Evolutionary conservation across 2,888 invertebrate genomes (phyloP).

Genomic region (Cephus pygmeus): DNA sequence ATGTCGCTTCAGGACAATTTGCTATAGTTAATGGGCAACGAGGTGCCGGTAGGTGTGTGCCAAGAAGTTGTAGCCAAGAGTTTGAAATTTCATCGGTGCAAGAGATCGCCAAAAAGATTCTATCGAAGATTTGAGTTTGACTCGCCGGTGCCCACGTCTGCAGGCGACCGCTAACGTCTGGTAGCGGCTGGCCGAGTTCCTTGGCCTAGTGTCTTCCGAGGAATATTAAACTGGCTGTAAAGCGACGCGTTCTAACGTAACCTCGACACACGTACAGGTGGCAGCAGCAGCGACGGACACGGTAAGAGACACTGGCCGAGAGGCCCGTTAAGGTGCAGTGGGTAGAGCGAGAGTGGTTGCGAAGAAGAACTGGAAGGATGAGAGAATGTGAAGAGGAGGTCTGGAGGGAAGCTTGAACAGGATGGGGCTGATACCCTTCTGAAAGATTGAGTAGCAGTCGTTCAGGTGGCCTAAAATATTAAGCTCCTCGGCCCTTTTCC

Average conservation of each 20-base stretch:
- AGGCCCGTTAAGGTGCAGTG: slow-evolving; percentile 1
- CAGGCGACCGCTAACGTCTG: too few relatives aligned
- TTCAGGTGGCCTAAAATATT: slow-evolving; percentile 39
- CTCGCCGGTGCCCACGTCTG: too few relatives aligned
- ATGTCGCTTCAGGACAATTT: too few relatives aligned
- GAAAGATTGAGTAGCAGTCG: slow-evolving; percentile 30
- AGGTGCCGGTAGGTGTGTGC: not conserved
- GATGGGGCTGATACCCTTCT: slow-evolving; percentile 21
- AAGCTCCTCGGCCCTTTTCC: slow-evolving; percentile 27
- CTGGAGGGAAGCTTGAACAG: slow-evolving; percentile 6
- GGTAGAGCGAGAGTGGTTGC: slow-evolving; percentile 9
- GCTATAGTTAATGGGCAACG: not conserved
- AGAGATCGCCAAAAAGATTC: too few relatives aligned
- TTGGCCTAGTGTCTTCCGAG: too few relatives aligned
- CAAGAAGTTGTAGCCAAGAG: too few relatives aligned
- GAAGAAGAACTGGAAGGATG: slow-evolving; percentile 9
- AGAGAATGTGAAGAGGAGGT: slow-evolving; percentile 1
- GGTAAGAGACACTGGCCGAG: slow-evolving; percentile 6
- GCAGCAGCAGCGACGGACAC: not conserved
- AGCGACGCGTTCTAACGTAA: too few relatives aligned
- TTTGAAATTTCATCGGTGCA: too few relatives aligned
- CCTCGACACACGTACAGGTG: too few relatives aligned
- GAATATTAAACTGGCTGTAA: too few relatives aligned
- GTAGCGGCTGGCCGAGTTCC: too few relatives aligned
- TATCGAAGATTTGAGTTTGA: too few relatives aligned